Evolutionary conservation across 2,888 invertebrate genomes (phyloP).

Genomic region (Cremastinae sp.): DNA sequence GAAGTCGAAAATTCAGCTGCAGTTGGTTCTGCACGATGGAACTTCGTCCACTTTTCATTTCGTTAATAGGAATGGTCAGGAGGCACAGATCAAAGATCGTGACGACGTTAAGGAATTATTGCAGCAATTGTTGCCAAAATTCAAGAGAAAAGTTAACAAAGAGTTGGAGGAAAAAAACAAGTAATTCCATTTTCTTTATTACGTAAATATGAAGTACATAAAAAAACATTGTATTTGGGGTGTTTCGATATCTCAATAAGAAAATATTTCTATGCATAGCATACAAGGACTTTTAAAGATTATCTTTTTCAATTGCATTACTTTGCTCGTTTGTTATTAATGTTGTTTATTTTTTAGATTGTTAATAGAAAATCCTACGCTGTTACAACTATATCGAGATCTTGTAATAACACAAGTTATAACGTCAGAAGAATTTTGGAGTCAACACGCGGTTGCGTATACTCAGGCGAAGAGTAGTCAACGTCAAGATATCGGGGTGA

Average conservation of each 20-base stretch:
- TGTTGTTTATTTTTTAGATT: slow-evolving; percentile 82
- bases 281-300: too few species aligned
- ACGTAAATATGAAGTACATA: slow-evolving; percentile 8
- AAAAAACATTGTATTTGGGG: background rate
- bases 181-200: slow-evolving; percentile 74
- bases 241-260: background rate
- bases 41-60: slow-evolving; percentile 98
- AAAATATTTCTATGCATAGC: too few species aligned
- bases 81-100: slow-evolving; percentile 92
- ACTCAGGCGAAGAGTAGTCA: slow-evolving; percentile 87
- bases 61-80: slow-evolving; percentile 91
- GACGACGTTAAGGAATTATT: slow-evolving; percentile 96
- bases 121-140: slow-evolving; percentile 95
- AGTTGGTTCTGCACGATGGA: slow-evolving; percentile 96
- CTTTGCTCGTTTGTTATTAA: too few species aligned
- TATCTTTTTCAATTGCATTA: too few species aligned
- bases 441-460: slow-evolving; percentile 90
- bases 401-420: slow-evolving; percentile 97
- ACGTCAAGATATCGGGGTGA: slow-evolving; percentile 92
- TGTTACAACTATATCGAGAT: slow-evolving; percentile 97
- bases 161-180: slow-evolving; percentile 94
- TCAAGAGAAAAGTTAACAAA: slow-evolving; percentile 94
- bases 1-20: slow-evolving; percentile 98
- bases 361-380: slow-evolving; percentile 92
- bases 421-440: slow-evolving; percentile 99